phyloP scores from a whole-genome alignment of 2,113 vertebrate species.

The Peromyscus maniculatus region DNA sequence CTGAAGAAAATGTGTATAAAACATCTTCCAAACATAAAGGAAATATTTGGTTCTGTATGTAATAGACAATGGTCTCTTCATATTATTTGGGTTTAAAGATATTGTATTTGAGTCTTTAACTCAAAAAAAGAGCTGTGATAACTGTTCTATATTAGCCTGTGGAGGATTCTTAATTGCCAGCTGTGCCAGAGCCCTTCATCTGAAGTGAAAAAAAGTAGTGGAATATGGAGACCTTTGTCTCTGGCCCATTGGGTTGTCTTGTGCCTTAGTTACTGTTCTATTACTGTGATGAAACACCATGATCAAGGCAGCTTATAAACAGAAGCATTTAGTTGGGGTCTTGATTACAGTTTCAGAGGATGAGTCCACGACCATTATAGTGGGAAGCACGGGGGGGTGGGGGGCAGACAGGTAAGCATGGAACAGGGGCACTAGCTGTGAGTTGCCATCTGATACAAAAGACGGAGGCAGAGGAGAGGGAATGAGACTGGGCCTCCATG shows the following conservation, averaged over 20 bases:
- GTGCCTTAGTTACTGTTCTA: not conserved
- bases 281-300: not conserved
- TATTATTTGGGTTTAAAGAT: not conserved
- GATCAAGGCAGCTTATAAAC: not conserved
- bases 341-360: not conserved
- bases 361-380: not conserved
- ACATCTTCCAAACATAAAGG: slow-evolving; percentile 18
- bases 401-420: not conserved
- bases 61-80: not conserved
- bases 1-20: not conserved
- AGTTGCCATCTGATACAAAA: not conserved
- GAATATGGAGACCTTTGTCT: slow-evolving; percentile 16
- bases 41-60: not conserved
- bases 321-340: not conserved
- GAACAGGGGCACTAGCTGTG: not conserved
- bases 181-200: not conserved
- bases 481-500: not conserved
- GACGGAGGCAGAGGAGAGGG: not conserved
- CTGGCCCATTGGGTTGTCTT: not conserved
- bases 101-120: not conserved
- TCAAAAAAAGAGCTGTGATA: not conserved
- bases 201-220: not conserved
- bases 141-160: not conserved
- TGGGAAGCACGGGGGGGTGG: not conserved
- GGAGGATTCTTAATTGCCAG: not conserved